Evolutionary conservation across 2,888 invertebrate genomes (phyloP), one percentile per base, ranked within the genome.

Genomic region (Amphimallon solstitiale): DNA sequence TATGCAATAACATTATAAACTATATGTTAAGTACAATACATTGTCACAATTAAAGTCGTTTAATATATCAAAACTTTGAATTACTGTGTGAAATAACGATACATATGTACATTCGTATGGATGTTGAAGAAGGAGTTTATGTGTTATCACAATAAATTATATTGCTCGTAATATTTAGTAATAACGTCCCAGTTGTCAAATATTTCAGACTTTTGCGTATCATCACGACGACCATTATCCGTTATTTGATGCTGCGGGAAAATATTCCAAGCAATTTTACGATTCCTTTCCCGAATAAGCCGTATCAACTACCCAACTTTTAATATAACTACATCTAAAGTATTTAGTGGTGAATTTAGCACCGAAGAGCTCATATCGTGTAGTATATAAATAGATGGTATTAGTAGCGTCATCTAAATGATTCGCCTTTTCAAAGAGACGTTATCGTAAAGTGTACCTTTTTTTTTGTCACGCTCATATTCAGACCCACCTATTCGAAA

Each of bases 131-230:
- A 40, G 40, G 43, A 56, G 40, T 52, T 52, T 35, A 15, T 23
- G 40, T 14, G 21, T 56, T 40, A 56, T 40, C 14, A 40, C 56
- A 40, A 56, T 56, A 56, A 56, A 56, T 56, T 56, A 21, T 23
- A 29, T 40, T 10, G 14, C 12, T 21, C 56, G 40, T 56, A 56
- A 56, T 23, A 40, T 56, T 40, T 23, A 17, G 23, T 29, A 29
- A 29, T 29, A 29, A 29, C 56, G 40, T 56, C 56, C 17, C 7
- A 19, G 40, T 12, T 40, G 56, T 38, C 56, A 56, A 56, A 56
- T 56, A 56, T 56, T 56, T 56, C 56, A 56, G 56, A 23, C 56
- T 56, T 56, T 56, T 56, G 56, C 56, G 56, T 56, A 56, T 23
- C 56, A 29, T 56, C 56, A 56, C 56, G 40, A 21, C 14, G 56